These are phyloP conservation scores for Caenorhabditis sp. DNA, from an alignment of 2,888 invertebrate genomes.

Conservation along the genomic window DNA sequence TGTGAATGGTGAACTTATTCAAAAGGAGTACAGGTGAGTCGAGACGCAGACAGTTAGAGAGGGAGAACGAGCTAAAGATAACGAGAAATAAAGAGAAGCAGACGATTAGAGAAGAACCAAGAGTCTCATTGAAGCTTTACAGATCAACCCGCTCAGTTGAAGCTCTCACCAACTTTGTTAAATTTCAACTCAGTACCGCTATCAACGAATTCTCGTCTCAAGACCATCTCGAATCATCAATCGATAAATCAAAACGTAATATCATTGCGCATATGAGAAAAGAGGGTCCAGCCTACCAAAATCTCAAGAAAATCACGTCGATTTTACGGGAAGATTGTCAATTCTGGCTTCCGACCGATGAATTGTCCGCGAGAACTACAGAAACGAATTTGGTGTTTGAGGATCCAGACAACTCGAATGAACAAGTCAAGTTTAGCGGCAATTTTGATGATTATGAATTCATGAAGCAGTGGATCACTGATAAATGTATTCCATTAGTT, in stretches of 20 bases:
- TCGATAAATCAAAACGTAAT: slow-evolving; percentile 65
- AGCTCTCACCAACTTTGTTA: slow-evolving; percentile 87
- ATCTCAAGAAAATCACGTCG: slow-evolving; percentile 75
- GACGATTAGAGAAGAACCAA: too few species aligned
- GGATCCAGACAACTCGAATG: slow-evolving; percentile 61
- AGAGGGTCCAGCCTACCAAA: slow-evolving; percentile 56
- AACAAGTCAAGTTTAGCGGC: slow-evolving; percentile 66
- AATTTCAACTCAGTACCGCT: slow-evolving; percentile 87
- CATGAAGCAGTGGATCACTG: slow-evolving; percentile 84
- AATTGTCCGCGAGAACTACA: slow-evolving; percentile 45
- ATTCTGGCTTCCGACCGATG: slow-evolving; percentile 90
- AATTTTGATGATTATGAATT: slow-evolving; percentile 77
- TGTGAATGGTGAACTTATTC: slow-evolving; percentile 73
- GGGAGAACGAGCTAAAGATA: not conserved
- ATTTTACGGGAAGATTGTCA: slow-evolving; percentile 92
- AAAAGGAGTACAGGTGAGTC: slow-evolving; percentile 72
- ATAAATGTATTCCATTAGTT: slow-evolving; percentile 95
- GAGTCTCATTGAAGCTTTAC: too few species aligned
- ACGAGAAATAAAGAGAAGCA: too few species aligned
- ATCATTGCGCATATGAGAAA: slow-evolving; percentile 60
- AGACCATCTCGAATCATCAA: slow-evolving; percentile 53
- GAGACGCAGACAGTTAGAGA: too few species aligned
- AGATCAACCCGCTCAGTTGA: slow-evolving; percentile 80
- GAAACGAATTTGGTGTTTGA: slow-evolving; percentile 30
- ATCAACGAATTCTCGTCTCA: slow-evolving; percentile 80